Evolutionary conservation across 2,113 vertebrate species (phyloP), one percentile per base, ranked within the genome.

Genomic region (Chionomys nivalis): DNA sequence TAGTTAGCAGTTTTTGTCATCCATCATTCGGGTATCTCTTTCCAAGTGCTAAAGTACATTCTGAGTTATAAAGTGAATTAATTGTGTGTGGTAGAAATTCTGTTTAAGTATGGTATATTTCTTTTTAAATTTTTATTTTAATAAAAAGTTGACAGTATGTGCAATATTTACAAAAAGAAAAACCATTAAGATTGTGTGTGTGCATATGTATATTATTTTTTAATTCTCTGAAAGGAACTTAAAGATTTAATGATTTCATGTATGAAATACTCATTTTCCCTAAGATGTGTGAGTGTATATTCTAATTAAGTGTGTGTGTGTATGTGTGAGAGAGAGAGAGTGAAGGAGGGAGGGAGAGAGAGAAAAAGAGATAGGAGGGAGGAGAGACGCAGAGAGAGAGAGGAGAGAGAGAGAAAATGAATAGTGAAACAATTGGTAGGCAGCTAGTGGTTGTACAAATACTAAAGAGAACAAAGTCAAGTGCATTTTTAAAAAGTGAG

Each of bases 381-480:
- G 52, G 73, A 72, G 36, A 72, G 36, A 72, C 10, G 17, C n/a
- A 72, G 36, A 72, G 14, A 17, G 24, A 55, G 14, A 49, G 3
- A 16, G 14, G 16, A 49, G 3, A 28, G 24, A 28, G 73, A 73
- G 70, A 73, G n/a, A 73, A 24, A 44, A 24, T 49, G 24, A 55
- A 36, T 79, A 55, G 49, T 36, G 77, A 55, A 81, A 36, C 52
- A 19, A 49, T 6, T 95, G 39, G 47, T 81, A 36, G 86, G 70
- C 17, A 66, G 49, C 47, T 81, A 81, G 33, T 73, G 21, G n/a
- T 55, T 55, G 78, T 81, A 55, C 17, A 55, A 11, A 55, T 55
- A 79, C 86, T 19, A 86, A 96, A 88, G 93, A 93, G 81, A 86
- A 24, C 49, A 86, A 65, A 61, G 58, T 68, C 58, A 90, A 94